Evolutionary conservation across 2,888 invertebrate species (phyloP).

Genomic region (Drosophila yooni): DNA sequence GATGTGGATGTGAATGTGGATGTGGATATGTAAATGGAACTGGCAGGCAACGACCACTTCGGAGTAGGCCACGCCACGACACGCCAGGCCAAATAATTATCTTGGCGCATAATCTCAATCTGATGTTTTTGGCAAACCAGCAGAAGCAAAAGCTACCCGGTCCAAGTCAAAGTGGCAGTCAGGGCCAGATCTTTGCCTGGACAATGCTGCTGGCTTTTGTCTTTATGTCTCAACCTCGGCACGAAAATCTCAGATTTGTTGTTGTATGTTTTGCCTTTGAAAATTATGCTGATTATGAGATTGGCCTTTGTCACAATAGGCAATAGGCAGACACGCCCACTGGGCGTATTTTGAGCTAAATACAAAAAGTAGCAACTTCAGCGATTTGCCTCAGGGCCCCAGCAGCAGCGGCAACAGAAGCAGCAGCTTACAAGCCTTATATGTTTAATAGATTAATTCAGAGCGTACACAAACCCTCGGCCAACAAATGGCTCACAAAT

Average conservation of each 20-base stretch:
- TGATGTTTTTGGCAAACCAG: conserved; percentile 51
- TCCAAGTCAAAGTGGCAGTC: conserved; percentile 7
- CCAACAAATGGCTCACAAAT: conserved; percentile 35
- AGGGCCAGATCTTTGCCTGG: conserved; percentile 50
- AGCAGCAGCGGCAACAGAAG: neutral
- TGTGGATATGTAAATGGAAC: conserved; percentile 37
- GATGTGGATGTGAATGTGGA: conserved; percentile 46
- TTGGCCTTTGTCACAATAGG: conserved; percentile 54
- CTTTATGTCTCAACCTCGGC: conserved; percentile 42
- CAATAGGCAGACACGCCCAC: conserved; percentile 37
- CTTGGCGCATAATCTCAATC: conserved; percentile 71
- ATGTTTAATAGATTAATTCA: conserved; percentile 56
- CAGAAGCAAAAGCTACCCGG: conserved; percentile 4
- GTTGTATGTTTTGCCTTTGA: conserved; percentile 39
- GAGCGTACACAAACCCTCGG: conserved; percentile 16
- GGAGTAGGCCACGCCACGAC: conserved; percentile 54
- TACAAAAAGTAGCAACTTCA: conserved; percentile 35
- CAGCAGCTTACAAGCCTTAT: conserved; percentile 28
- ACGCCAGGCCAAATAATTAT: conserved; percentile 75
- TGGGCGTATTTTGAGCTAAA: conserved; percentile 28
- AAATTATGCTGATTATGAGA: conserved; percentile 80
- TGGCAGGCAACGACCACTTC: conserved; percentile 41
- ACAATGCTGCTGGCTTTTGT: conserved; percentile 63
- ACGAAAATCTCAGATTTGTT: conserved; percentile 58
- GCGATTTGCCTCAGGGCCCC: conserved; percentile 20